phyloP scores from a whole-genome alignment of 2,888 invertebrate genomes.

The Therioaphis trifolii region DNA sequence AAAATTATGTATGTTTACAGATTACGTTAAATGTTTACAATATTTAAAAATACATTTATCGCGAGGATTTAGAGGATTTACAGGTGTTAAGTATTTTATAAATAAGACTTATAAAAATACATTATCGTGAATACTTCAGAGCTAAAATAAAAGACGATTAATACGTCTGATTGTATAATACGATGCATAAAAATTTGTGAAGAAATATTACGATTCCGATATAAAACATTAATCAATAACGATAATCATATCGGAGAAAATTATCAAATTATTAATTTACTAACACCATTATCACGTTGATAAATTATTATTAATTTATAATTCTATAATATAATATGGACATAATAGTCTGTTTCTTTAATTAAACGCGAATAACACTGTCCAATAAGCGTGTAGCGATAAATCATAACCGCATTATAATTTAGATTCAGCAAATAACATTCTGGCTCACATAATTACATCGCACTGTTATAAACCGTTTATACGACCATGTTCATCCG shows the following conservation, averaged over 20 bases:
- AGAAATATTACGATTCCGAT: neutral
- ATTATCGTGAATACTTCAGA: neutral
- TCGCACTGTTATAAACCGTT: no score
- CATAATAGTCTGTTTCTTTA: no score
- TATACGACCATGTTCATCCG: no score
- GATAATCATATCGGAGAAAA: neutral
- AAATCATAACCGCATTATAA: no score
- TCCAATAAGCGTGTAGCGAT: no score
- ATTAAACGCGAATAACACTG: no score
- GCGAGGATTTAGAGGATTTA: slow-evolving; percentile 4
- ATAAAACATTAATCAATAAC: neutral
- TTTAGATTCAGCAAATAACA: no score
- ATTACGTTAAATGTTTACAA: neutral
- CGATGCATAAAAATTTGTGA: neutral
- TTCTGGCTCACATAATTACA: no score
- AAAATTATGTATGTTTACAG: neutral
- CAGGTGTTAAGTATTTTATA: slow-evolving; percentile 32
- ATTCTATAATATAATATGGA: no score
- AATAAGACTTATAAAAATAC: slow-evolving; percentile 6
- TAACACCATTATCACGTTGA: no score
- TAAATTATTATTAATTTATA: no score
- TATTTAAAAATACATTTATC: slow-evolving; percentile 29
- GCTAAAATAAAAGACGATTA: neutral
- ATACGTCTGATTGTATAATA: neutral
- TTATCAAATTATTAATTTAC: neutral